These are phyloP conservation scores for Slavum lentiscoides DNA, from an alignment of 2,888 invertebrate genomes.

Conservation along the genomic window DNA sequence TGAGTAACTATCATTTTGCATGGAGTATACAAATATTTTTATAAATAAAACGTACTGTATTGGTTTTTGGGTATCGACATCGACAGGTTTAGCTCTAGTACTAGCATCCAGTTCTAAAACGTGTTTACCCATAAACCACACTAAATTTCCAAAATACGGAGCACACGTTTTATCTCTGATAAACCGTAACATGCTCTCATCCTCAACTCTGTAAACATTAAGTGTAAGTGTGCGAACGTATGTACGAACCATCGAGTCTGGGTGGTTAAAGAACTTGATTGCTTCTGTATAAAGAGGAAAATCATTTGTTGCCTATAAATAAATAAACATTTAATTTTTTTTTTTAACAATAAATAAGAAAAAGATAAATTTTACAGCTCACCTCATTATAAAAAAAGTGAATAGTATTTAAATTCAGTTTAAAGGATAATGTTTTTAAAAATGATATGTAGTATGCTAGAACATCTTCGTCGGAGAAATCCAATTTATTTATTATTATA, in stretches of 20 bases:
- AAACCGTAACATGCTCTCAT: constrained; percentile 91
- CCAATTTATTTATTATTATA: constrained; percentile 99
- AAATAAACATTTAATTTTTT: not conserved
- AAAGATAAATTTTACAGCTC: constrained; percentile 59
- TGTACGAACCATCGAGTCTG: constrained; percentile 98
- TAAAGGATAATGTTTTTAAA: constrained; percentile 94
- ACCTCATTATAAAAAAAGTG: constrained; percentile 99
- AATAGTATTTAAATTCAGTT: constrained; percentile 96
- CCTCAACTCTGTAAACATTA: constrained; percentile 94
- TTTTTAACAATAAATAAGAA: constrained; percentile 20
- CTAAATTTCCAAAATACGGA: constrained; percentile 97
- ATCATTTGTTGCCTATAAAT: constrained; percentile 88
- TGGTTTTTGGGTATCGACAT: constrained; percentile 49
- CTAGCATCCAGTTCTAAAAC: constrained; percentile 86
- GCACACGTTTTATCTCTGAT: constrained; percentile 95
- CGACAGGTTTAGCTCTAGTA: constrained; percentile 44
- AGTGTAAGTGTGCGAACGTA: constrained; percentile 96
- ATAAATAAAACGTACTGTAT: constrained; percentile 47
- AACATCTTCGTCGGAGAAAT: constrained; percentile 99
- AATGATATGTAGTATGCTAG: constrained; percentile 99
- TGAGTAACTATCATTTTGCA: no score
- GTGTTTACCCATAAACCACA: constrained; percentile 98
- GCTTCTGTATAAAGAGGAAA: constrained; percentile 99
- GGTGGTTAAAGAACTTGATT: constrained; percentile 98
- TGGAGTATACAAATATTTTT: not conserved